Conservation (phyloP, 2,797 vertebrate genomes). For the Thaleichthys pacificus region DNA sequence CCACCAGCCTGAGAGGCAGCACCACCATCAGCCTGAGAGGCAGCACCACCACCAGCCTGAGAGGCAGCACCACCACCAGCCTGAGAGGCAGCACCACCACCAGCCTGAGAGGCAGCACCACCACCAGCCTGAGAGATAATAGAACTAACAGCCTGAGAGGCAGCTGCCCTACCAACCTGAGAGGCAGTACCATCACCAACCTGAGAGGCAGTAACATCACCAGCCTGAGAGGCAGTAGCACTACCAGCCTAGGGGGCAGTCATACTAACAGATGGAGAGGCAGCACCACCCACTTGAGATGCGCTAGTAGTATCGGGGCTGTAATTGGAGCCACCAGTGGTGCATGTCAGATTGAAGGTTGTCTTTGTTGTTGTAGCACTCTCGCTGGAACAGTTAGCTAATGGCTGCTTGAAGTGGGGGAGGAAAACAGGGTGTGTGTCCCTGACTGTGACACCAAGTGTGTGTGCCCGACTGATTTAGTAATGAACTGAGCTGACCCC, state of each 20-base stretch:
- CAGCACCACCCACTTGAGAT: no score
- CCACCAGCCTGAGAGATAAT: no score
- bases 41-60: no score
- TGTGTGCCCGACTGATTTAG: constrained; percentile 13
- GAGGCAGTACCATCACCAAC: no score
- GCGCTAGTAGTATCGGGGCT: background rate
- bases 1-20: no score
- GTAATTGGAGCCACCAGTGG: constrained; percentile 52
- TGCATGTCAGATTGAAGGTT: constrained; percentile 59
- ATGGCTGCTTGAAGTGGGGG: constrained; percentile 1
- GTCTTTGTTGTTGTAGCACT: constrained; percentile 54
- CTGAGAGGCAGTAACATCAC: background rate
- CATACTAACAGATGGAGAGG: no score
- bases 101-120: no score
- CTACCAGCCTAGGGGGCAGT: background rate
- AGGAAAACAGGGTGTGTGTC: constrained; percentile 45
- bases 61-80: no score
- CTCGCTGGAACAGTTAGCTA: constrained; percentile 39
- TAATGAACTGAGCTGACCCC: constrained; percentile 44
- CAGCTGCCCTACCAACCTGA: background rate
- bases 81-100: no score
- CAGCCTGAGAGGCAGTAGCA: constrained; percentile 20
- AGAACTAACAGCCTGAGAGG: constrained; percentile 38
- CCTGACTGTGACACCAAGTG: constrained; percentile 40
- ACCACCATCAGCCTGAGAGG: no score